Evolutionary conservation across 2,797 vertebrate genomes (phyloP).

Genomic region (Gymnocypris eckloni): DNA sequence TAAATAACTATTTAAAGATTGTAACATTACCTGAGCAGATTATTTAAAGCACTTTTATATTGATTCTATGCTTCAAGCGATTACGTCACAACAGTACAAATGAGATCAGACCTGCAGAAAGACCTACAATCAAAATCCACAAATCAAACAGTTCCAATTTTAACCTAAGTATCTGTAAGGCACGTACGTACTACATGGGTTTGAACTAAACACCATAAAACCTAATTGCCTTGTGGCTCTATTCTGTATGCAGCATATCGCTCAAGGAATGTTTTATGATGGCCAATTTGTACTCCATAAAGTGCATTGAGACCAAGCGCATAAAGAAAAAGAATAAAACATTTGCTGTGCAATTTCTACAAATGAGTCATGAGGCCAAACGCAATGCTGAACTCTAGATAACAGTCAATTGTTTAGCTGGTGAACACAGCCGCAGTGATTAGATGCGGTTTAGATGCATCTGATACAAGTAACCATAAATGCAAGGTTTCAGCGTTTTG

Average conservation of each 20-base stretch:
- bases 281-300: slow-evolving; percentile 57
- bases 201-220: slow-evolving; percentile 51
- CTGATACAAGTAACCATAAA: slow-evolving; percentile 17
- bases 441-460: slow-evolving; percentile 16
- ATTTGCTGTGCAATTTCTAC: slow-evolving; percentile 30
- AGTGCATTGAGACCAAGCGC: slow-evolving; percentile 29
- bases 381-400: slow-evolving; percentile 37
- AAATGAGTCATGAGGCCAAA: slow-evolving; percentile 44
- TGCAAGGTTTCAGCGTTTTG: neutral
- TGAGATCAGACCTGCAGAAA: neutral
- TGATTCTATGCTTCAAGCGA: neutral
- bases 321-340: slow-evolving; percentile 44
- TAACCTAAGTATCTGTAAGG: slow-evolving; percentile 32
- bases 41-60: slow-evolving; percentile 10
- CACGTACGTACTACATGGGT: slow-evolving; percentile 41
- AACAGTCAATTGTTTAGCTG: slow-evolving; percentile 28
- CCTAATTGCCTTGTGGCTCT: slow-evolving; percentile 57
- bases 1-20: neutral
- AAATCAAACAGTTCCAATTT: slow-evolving; percentile 33
- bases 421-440: slow-evolving; percentile 38
- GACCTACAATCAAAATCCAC: slow-evolving; percentile 7
- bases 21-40: neutral
- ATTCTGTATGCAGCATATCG: slow-evolving; percentile 39
- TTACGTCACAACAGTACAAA: neutral
- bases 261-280: slow-evolving; percentile 50